Conservation (phyloP, 2,888 invertebrate species). For the Lasioglossum villosulum region DNA sequence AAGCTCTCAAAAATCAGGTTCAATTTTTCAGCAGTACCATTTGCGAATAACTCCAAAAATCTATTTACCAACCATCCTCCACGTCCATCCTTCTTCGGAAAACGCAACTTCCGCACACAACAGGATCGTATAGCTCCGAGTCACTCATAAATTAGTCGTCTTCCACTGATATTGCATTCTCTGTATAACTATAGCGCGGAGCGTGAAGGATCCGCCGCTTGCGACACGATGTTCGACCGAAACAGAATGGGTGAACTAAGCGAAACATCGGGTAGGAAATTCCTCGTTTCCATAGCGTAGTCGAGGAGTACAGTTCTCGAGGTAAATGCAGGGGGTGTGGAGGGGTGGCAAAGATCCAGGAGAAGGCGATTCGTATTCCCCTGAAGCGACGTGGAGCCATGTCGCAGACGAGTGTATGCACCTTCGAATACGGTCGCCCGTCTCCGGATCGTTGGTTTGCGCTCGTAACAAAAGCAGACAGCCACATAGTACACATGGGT, state of each 20-base stretch:
- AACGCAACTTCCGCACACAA: background rate
- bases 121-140: background rate
- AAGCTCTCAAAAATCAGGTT: constrained; percentile 30
- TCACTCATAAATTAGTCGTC: constrained; percentile 2
- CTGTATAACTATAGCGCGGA: background rate
- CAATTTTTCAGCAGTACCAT: background rate
- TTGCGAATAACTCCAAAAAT: background rate
- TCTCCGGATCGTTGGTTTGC: background rate
- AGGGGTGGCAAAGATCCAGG: background rate
- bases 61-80: background rate
- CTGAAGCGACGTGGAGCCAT: background rate
- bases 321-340: too few relatives aligned
- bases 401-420: background rate
- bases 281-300: background rate
- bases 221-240: background rate
- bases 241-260: background rate
- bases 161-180: constrained; percentile 7
- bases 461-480: constrained; percentile 4
- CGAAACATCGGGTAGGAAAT: constrained; percentile 9
- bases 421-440: background rate
- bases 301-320: background rate
- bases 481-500: background rate
- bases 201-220: background rate
- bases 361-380: background rate
- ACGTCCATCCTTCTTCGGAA: background rate